phyloP scores from a whole-genome alignment of 2,113 vertebrate genomes.

The Andinoacara biseriatus region DNA sequence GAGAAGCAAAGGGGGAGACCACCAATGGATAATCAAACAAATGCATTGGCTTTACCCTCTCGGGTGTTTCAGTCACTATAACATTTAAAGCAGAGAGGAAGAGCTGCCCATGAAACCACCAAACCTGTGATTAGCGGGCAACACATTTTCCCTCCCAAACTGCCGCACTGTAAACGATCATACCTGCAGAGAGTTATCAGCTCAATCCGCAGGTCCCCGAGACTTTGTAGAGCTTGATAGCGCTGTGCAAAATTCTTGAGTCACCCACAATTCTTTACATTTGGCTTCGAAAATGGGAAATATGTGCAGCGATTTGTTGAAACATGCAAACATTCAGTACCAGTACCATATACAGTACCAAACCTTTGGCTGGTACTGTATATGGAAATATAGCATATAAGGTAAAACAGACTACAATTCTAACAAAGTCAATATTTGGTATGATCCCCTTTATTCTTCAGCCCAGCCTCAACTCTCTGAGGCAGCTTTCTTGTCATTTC shows the following conservation, averaged over 20 bases:
- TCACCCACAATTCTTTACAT: background rate
- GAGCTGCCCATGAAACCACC: background rate
- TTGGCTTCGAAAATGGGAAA: background rate
- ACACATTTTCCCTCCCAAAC: background rate
- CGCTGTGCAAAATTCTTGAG: background rate
- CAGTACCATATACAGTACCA: too few species aligned
- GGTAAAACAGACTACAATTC: too few species aligned
- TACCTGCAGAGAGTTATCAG: background rate
- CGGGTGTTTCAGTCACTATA: background rate
- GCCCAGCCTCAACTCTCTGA: background rate
- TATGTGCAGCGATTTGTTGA: background rate
- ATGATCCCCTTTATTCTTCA: background rate
- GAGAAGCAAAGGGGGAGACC: background rate
- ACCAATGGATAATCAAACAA: background rate
- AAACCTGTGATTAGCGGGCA: background rate
- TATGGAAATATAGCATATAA: background rate
- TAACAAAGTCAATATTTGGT: background rate
- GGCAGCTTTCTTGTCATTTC: background rate
- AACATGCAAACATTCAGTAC: background rate
- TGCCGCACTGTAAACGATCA: background rate
- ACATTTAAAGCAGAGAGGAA: background rate
- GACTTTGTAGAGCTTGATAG: background rate
- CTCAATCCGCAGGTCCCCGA: background rate
- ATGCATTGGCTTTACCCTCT: background rate
- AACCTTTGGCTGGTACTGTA: too few species aligned